phyloP scores from a whole-genome alignment of 2,888 invertebrate species.

The Matsumyia berberina region DNA sequence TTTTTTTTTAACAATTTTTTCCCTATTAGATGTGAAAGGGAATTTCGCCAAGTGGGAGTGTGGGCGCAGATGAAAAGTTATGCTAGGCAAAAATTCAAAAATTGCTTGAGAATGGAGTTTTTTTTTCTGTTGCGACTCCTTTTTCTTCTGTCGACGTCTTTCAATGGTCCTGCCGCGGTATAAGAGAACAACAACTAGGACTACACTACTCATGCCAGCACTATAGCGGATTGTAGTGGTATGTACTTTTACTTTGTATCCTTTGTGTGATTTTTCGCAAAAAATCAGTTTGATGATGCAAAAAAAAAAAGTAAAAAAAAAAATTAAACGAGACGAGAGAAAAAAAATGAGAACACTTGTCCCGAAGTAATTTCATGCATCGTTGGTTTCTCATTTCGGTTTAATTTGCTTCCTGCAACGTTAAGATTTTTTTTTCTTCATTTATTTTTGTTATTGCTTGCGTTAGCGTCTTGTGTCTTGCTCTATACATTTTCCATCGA shows the following conservation, averaged over 20 bases:
- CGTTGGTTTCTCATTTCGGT: slow-evolving; percentile 82
- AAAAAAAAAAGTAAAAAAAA: too few relatives aligned
- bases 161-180: slow-evolving; percentile 55
- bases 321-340: slow-evolving; percentile 9
- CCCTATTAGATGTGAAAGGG: slow-evolving; percentile 20
- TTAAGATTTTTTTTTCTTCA: slow-evolving; percentile 6
- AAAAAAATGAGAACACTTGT: slow-evolving; percentile 56
- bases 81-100: slow-evolving; percentile 62
- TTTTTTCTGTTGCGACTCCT: neutral
- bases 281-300: slow-evolving; percentile 49
- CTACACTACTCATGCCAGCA: slow-evolving; percentile 20
- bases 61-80: slow-evolving; percentile 29
- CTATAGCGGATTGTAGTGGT: slow-evolving; percentile 33
- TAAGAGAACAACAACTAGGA: slow-evolving; percentile 53
- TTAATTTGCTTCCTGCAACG: slow-evolving; percentile 81
- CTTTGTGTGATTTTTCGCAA: slow-evolving; percentile 48
- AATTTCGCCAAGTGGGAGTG: slow-evolving; percentile 6
- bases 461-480: slow-evolving; percentile 38
- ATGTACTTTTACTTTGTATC: slow-evolving; percentile 51
- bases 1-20: slow-evolving; percentile 30
- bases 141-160: slow-evolving; percentile 47
- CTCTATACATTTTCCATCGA: slow-evolving; percentile 40
- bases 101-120: slow-evolving; percentile 51
- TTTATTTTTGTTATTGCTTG: slow-evolving; percentile 44
- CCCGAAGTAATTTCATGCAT: slow-evolving; percentile 82